Conservation (phyloP, 2,888 invertebrate species). For the Adineta ricciae region DNA sequence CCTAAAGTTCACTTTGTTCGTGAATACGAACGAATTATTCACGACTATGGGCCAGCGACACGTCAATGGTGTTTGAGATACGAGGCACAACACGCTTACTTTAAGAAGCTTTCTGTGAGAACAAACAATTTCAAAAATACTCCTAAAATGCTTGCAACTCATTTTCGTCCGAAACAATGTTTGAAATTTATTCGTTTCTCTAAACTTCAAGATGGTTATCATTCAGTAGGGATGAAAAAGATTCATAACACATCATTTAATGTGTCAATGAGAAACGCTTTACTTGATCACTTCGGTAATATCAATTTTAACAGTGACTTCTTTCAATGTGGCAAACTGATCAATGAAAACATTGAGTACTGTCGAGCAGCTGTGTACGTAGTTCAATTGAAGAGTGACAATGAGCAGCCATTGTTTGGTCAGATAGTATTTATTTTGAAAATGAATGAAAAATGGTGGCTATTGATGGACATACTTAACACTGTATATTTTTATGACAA, state of each 20-base stretch:
- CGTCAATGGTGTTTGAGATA: background rate
- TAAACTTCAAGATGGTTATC: background rate
- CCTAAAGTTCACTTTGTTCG: background rate
- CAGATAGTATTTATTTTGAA: background rate
- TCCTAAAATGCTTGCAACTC: background rate
- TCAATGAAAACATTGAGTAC: background rate
- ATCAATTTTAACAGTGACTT: background rate
- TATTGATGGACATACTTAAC: background rate
- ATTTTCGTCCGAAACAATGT: background rate
- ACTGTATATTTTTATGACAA: background rate
- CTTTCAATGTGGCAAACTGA: background rate
- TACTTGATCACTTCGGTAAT: background rate
- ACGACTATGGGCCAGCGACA: background rate
- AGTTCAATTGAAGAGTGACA: no score
- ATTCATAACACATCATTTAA: background rate
- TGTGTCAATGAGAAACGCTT: background rate
- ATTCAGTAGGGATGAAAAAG: background rate
- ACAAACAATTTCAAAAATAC: background rate
- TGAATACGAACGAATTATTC: background rate
- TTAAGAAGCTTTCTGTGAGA: background rate
- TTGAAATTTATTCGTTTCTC: background rate
- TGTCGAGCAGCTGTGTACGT: background rate
- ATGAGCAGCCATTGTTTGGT: background rate
- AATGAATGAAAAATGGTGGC: background rate
- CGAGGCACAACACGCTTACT: background rate